A percentile compares a stretch with the other conserved stretches of the same genome.
phyloP scores from a whole-genome alignment of 2,888 invertebrate species.

The Leptopterna dolabrata region DNA sequence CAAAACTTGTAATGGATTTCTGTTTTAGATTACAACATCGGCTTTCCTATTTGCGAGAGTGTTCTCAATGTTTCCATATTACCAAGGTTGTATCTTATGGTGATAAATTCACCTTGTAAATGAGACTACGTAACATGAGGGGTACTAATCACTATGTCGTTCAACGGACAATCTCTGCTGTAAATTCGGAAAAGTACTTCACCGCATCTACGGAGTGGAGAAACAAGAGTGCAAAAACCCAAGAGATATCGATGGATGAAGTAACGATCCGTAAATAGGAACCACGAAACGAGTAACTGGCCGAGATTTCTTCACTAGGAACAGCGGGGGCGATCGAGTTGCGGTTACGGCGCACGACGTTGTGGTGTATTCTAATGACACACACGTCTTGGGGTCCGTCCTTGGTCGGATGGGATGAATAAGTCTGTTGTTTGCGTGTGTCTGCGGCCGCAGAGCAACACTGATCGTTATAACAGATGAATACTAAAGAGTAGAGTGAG shows the following conservation, averaged over 20 bases:
- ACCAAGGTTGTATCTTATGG: no score
- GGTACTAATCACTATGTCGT: no score
- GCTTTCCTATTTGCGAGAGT: no score
- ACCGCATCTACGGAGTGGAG: neutral
- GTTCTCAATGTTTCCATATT: no score
- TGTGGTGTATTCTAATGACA: conserved; percentile 30
- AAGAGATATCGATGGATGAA: neutral
- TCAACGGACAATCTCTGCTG: no score
- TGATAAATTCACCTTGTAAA: no score
- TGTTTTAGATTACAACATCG: no score
- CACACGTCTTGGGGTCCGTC: conserved; percentile 6
- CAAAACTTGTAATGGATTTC: no score
- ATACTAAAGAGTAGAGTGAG: conserved; percentile 1
- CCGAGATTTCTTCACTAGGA: neutral
- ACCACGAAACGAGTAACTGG: conserved; percentile 7
- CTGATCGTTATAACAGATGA: neutral
- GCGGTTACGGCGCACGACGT: neutral
- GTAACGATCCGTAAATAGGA: conserved; percentile 2
- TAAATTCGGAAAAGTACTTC: neutral
- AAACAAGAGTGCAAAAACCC: neutral
- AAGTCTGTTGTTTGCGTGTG: conserved; percentile 18
- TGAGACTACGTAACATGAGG: no score
- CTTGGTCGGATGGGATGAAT: conserved; percentile 3
- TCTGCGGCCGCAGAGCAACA: conserved; percentile 6
- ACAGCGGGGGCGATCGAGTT: neutral